Percentiles rank a stretch among this genome's conserved stretches.
These are phyloP conservation scores for Maconellicoccus hirsutus DNA, from an alignment of 1,140 invertebrate genomes.

Conservation along the genomic window DNA sequence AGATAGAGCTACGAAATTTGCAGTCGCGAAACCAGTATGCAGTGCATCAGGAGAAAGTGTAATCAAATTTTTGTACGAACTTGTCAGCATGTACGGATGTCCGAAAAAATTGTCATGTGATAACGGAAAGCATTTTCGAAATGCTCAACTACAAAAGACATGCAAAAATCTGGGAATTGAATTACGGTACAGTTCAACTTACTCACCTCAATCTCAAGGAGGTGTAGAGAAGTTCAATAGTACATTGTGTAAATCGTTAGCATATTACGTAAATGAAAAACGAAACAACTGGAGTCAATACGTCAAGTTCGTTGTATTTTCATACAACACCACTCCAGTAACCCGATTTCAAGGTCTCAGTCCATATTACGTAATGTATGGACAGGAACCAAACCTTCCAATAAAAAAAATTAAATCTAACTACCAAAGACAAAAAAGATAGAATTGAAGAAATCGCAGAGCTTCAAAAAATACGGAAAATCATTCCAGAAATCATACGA, in stretches of 20 bases:
- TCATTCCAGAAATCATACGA: too few species aligned
- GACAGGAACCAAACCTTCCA: too few species aligned
- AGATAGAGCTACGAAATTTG: background rate
- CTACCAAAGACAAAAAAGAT: too few species aligned
- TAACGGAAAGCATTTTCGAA: slow-evolving; percentile 13
- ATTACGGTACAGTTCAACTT: too few species aligned
- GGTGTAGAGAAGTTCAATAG: slow-evolving; percentile 9
- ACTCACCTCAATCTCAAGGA: slow-evolving; percentile 16
- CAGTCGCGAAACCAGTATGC: background rate
- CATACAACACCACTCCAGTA: too few species aligned
- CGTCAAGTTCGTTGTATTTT: background rate
- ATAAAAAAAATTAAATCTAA: too few species aligned
- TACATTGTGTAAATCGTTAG: slow-evolving; percentile 9
- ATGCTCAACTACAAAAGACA: background rate
- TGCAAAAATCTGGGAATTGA: background rate
- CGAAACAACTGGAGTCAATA: too few species aligned
- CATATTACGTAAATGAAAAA: slow-evolving; percentile 21
- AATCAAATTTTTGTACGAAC: background rate
- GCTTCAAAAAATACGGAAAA: too few species aligned
- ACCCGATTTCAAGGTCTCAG: too few species aligned
- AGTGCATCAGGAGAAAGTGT: background rate
- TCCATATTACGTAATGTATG: too few species aligned
- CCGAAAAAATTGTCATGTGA: too few species aligned
- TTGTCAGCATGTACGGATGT: background rate
- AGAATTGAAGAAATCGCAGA: too few species aligned